A percentile compares a stretch with the other conserved stretches of the same genome.
phyloP scores from a whole-genome alignment of 2,797 vertebrate genomes.

The Chrysocyon brachyurus region DNA sequence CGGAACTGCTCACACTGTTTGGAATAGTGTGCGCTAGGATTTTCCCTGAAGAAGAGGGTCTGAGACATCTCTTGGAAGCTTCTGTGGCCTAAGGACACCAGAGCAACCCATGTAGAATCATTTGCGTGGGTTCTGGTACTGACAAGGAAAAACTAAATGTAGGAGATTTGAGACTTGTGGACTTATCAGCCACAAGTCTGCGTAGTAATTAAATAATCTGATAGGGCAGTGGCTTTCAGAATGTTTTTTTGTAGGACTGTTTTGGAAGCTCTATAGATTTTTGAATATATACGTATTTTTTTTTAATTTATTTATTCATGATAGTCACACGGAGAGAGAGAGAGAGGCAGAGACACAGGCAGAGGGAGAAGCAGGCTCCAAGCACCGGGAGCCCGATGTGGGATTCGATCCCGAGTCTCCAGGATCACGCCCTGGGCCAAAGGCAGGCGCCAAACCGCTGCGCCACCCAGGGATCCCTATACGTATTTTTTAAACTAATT shows the following conservation, averaged over 20 bases:
- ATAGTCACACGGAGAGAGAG: too few species aligned
- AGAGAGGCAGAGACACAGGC: too few species aligned
- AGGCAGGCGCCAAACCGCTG: too few species aligned
- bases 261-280: not conserved
- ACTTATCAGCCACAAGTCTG: not conserved
- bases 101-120: not conserved
- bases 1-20: fast-evolving
- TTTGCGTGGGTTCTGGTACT: not conserved
- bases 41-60: too few species aligned
- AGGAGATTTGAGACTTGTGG: not conserved
- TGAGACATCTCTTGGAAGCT: not conserved
- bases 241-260: not conserved
- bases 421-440: too few species aligned
- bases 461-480: not conserved
- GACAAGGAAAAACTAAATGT: not conserved
- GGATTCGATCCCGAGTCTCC: too few species aligned
- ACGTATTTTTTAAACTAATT: not conserved
- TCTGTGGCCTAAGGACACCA: not conserved
- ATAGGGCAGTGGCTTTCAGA: not conserved
- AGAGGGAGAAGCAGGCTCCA: too few species aligned
- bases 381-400: too few species aligned
- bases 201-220: not conserved
- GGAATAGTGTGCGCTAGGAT: not conserved
- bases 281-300: not conserved
- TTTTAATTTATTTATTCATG: not conserved